Base-by-base conservation (phyloP, 2,888 invertebrate genomes). In the Tromatobia lineatoria region DNA sequence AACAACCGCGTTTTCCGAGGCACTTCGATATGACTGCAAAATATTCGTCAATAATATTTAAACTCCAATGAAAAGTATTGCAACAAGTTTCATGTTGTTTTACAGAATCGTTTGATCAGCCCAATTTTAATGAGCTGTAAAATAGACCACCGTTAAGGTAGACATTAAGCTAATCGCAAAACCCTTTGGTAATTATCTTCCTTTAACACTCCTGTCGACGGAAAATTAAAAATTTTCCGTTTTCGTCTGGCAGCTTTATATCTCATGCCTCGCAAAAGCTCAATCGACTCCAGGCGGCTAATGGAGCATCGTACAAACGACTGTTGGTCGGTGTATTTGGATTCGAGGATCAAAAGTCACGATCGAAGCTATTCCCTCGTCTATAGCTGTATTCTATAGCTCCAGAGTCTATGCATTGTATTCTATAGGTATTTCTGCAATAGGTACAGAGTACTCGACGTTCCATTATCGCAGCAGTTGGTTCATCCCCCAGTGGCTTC, bases 391-490 rank as follows among this genome's bases (percentile, higher is more conserved):
- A n/a, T 18, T 57, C 20, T 18, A 29, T 59, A 59, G 34, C 59
- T 11, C 25, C 18, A 8, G 25, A 29, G 11, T 47, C 42, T 25
- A 34, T 59, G 45, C 64, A 64, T 64, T 64, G 64, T 59, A 29
- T 73, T 59, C 25, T 23, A 57, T 57, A 57, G 23, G 38, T 42
- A 47, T 29, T 45, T 18, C 34, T 64, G 34, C 57, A 67, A 25
- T 20, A 15, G 34, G 23, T 13, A 52, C 45, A 38, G 64, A 64
- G 42, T 52, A 77, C 59, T 78, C 73, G 78, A 59, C 73, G 82
- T 74, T 78, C 82, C 47, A 78, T 82, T 74, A 74, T 82, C 66
- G 66, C 69, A 42, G 67, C 74, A 69, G 67, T 73, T 59, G 76
- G 61, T 76, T 70, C 70, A 71, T 74, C 29, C 20, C 78, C 47